These are phyloP conservation scores for Alviniconcha strummeri DNA, from an alignment of 2,888 invertebrate species.

Conservation along the genomic window DNA sequence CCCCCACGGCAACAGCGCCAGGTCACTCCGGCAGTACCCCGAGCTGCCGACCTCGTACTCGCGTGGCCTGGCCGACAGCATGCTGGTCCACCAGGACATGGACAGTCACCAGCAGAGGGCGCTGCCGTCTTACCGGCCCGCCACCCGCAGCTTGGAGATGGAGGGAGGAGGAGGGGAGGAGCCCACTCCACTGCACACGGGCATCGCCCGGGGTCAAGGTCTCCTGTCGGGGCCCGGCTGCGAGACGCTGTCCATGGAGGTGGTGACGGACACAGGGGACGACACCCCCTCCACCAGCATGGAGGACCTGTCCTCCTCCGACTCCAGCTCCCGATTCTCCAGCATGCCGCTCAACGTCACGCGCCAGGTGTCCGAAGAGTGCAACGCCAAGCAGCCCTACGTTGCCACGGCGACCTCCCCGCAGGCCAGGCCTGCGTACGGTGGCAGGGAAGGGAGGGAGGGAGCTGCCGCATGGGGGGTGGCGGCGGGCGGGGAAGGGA, in stretches of 20 bases:
- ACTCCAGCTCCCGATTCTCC: background rate
- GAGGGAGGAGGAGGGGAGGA: slow-evolving; percentile 36
- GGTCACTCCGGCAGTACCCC: slow-evolving; percentile 6
- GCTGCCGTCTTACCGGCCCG: slow-evolving; percentile 7
- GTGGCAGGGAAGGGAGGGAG: background rate
- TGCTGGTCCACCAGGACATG: slow-evolving; percentile 14
- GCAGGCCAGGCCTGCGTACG: background rate
- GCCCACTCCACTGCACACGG: slow-evolving; percentile 43
- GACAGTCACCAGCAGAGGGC: slow-evolving; percentile 1
- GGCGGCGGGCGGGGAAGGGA: background rate
- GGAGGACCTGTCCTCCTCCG: slow-evolving; percentile 32
- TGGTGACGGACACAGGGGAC: slow-evolving; percentile 34
- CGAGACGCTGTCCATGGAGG: background rate
- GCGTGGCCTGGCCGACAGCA: slow-evolving; percentile 18
- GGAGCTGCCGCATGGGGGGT: background rate
- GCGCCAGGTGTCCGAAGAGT: slow-evolving; percentile 47
- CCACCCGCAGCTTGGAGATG: slow-evolving; percentile 17
- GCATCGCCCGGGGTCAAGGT: slow-evolving; percentile 47
- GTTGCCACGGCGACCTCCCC: slow-evolving; percentile 25
- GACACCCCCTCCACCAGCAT: slow-evolving; percentile 37
- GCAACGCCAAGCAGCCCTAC: slow-evolving; percentile 47
- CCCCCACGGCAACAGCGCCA: background rate
- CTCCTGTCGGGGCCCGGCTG: slow-evolving; percentile 28
- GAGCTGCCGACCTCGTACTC: background rate
- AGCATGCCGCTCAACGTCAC: slow-evolving; percentile 10